These are phyloP conservation scores for Rhyacichthys aspro DNA, from an alignment of 2,797 vertebrate species.

Conservation along the genomic window DNA sequence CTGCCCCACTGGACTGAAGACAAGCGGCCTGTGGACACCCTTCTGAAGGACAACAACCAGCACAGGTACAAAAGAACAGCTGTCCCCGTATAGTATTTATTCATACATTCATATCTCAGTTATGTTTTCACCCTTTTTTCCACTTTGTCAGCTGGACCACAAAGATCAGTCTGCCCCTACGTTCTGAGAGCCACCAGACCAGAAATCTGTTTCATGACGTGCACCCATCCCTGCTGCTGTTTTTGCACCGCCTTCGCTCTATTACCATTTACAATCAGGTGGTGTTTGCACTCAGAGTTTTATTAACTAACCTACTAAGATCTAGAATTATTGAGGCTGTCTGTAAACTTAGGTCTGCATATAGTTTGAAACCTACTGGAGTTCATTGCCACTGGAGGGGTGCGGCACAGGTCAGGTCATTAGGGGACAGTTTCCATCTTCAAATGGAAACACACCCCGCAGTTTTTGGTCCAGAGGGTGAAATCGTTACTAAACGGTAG, in stretches of 20 bases:
- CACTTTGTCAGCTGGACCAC: slow-evolving; percentile 79
- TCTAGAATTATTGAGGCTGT: too few species aligned
- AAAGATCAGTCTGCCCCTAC: slow-evolving; percentile 82
- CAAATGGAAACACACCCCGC: too few species aligned
- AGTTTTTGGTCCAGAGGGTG: too few species aligned
- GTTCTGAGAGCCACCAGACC: slow-evolving; percentile 79
- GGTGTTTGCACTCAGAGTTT: neutral
- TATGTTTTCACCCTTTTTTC: neutral
- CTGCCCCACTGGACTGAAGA: slow-evolving; percentile 82
- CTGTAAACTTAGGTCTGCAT: too few species aligned
- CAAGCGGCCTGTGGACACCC: slow-evolving; percentile 56
- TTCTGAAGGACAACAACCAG: slow-evolving; percentile 46
- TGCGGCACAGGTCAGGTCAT: too few species aligned
- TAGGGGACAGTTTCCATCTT: too few species aligned
- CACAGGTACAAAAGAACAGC: slow-evolving; percentile 62
- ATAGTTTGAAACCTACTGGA: too few species aligned
- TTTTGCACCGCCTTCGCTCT: slow-evolving; percentile 83
- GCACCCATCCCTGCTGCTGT: slow-evolving; percentile 83
- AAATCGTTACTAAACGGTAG: too few species aligned
- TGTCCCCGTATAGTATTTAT: neutral
- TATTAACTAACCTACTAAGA: too few species aligned
- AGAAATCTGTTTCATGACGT: slow-evolving; percentile 85
- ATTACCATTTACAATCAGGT: slow-evolving; percentile 83
- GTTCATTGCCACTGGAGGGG: too few species aligned
- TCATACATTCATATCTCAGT: too few species aligned